Evolutionary conservation across 2,888 invertebrate genomes (phyloP), one percentile per base, ranked within the genome.

Genomic region (Bombylius major): DNA sequence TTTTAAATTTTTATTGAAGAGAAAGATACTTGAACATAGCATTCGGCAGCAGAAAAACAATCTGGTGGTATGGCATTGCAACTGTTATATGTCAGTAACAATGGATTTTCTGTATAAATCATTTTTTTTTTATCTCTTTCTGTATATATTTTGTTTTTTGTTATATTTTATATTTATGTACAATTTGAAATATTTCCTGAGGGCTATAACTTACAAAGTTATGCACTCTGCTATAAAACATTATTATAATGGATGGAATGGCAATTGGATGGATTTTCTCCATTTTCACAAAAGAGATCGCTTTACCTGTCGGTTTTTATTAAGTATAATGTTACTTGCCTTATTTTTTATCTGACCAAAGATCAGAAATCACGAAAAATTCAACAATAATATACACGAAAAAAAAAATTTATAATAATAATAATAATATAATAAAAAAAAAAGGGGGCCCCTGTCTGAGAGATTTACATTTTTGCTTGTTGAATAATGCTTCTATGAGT

Each of bases 291-390:
- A 42, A 7, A 42, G 39, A 42, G 39, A 42, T 42, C 39, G 11
- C 39, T 11, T 42, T 42, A 42, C 39, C 39, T 42, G 39, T 42
- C 39, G 39, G 39, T 42, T 42, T 42, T 42, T 42, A 42, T 42
- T 42, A 55, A 55, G 39, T 55, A 55, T 55, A 51, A 55, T 55
- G 55, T 55, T 55, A 55, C 55, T 55, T 36, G 36, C 5, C 13
- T 51, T 12, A 36, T 42, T 11, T 42, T 42, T 42, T 42, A 42
- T 42, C 39, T 42, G 11, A 4, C 50, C 31, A 23, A 23, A 51
- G 47, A 51, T 55, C 51, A 51, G 39, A 55, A 50, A 55, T 50
- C 51, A 55, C 50, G 51, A 55, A 51, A 55, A 51, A 50, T 51
- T 23, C 55, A 50, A 36, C 36, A 36, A 8, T 36, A 8, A 36